Evolutionary conservation across 1,140 invertebrate species (phyloP).

Genomic region (Parasteatoda tepidariorum): DNA sequence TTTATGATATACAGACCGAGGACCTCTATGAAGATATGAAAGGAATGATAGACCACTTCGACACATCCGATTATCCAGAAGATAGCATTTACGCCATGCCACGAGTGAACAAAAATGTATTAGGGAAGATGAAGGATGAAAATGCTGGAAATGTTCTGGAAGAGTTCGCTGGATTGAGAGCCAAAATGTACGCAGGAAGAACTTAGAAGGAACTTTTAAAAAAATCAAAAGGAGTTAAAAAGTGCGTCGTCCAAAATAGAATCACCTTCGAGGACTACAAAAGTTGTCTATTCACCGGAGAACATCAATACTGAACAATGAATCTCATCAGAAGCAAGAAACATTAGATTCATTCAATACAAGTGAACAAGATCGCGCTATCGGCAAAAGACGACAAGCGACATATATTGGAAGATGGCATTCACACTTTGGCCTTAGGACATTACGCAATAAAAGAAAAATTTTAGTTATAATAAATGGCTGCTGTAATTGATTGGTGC

Average conservation of each 20-base stretch:
- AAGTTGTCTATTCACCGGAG: slow-evolving; percentile 5
- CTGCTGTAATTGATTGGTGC: no score
- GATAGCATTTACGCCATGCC: slow-evolving; percentile 51
- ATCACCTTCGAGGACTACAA: slow-evolving; percentile 8
- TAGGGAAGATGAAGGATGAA: slow-evolving; percentile 72
- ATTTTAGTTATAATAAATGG: no score
- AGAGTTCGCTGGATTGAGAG: slow-evolving; percentile 68
- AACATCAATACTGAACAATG: no score
- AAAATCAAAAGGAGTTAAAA: no score
- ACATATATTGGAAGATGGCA: no score
- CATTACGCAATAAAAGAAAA: no score
- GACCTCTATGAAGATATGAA: slow-evolving; percentile 62
- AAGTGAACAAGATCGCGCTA: no score
- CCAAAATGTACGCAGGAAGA: slow-evolving; percentile 69
- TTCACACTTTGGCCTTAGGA: no score
- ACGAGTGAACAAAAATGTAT: slow-evolving; percentile 69
- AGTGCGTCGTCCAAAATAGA: slow-evolving; percentile 16
- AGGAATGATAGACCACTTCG: slow-evolving; percentile 56
- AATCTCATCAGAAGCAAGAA: no score
- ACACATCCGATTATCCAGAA: slow-evolving; percentile 63
- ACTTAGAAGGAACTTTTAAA: no score
- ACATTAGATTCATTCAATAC: no score
- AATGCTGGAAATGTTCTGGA: slow-evolving; percentile 66
- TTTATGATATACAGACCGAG: slow-evolving; percentile 58
- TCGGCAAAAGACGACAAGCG: no score